Base-by-base conservation (phyloP, 2,797 vertebrate species). In the Anas acuta region DNA sequence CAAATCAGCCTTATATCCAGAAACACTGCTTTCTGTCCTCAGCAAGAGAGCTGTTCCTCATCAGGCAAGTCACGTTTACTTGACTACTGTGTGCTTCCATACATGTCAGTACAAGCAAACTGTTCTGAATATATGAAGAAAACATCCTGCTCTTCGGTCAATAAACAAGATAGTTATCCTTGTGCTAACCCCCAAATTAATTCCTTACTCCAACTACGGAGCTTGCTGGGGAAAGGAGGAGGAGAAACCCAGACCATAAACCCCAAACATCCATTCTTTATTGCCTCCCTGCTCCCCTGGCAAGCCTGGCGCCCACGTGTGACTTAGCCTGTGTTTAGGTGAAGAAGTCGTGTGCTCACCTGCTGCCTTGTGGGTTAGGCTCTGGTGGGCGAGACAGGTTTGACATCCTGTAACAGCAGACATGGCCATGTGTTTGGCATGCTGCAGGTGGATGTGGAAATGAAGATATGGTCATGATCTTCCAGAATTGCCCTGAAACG, bases 401-500 rank as follows among this genome's bases (percentile, higher is more conserved):
- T 51, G 21, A 18, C 3, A 1, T 0, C 0, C 2, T 41, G 3
- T 86, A 51, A 54, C 47, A 19, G 53, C 70, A 47, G 45, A 51
- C 6, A 12, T 37, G 61, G 15, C 51, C 16, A 0, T 14, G 53
- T 83, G 53, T 70, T 90, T 8, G 16, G 4, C 15, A 4, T 0
- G 5, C 19, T 86, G 47, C 20, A 80, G 76, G 51, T 26, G 57
- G 28, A 83, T 9, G 13, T 0, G 43, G 54, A 69, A 66, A 25
- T 39, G 45, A 85, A 56, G 35, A 20, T 58, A 41, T 4, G 65
- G 11, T 21, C 10, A 5, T 13, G 28, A 26, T 60, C 43, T 77
- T 77, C 37, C 43, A 60, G 49, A 86, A 66, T 11, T 65, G 35
- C 25, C 81, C 0, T 0, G 53, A 77, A 67, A 78, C 33, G 9